Conservation (phyloP, 2,888 invertebrate species). For the Archips xylosteana region DNA sequence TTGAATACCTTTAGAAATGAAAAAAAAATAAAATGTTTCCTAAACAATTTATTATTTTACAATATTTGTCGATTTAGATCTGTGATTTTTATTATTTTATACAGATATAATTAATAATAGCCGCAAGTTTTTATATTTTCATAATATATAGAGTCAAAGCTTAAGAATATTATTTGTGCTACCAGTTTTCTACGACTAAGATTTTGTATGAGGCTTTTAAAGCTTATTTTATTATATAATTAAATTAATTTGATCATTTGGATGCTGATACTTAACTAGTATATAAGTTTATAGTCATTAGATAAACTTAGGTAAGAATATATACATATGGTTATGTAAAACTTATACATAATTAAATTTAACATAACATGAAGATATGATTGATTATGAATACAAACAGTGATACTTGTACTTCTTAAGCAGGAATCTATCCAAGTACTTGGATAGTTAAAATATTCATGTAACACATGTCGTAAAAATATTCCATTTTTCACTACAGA, state of each 20-base stretch:
- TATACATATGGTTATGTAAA: neutral
- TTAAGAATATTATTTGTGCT: too few species aligned
- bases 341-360: neutral
- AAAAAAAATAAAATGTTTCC: too few species aligned
- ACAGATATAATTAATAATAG: too few species aligned
- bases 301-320: neutral
- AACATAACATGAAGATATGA: neutral
- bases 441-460: too few species aligned
- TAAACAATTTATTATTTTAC: too few species aligned
- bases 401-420: too few species aligned
- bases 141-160: neutral
- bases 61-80: neutral
- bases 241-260: neutral
- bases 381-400: neutral
- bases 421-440: too few species aligned
- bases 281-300: constrained; percentile 3
- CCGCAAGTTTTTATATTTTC: too few species aligned
- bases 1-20: too few species aligned
- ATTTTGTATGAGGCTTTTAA: neutral
- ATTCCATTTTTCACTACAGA: neutral
- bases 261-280: neutral
- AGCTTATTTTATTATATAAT: neutral
- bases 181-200: neutral
- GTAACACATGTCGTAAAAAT: too few species aligned
- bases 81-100: too few species aligned